Conservation (phyloP, 2,797 vertebrate species). For the Lepidocolaptes lacrymiger region DNA sequence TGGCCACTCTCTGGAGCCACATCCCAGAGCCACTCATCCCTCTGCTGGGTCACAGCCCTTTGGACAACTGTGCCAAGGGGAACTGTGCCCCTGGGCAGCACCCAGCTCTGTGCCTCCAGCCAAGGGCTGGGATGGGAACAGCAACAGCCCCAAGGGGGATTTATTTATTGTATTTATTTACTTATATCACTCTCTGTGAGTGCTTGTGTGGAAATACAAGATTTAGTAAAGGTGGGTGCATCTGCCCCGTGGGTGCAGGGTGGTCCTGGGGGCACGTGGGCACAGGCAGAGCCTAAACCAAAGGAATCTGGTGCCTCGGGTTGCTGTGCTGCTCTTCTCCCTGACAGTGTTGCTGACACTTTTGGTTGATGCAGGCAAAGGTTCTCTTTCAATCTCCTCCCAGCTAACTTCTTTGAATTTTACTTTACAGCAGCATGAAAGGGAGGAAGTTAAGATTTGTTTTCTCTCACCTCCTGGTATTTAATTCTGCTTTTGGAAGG, state of each 20-base stretch:
- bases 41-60: background rate
- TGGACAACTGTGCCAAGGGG: background rate
- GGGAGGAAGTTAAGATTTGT: background rate
- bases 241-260: fast-evolving
- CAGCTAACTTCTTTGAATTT: background rate
- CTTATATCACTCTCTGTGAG: fast-evolving
- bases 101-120: background rate
- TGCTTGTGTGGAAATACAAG: background rate
- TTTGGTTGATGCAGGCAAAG: background rate
- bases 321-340: background rate
- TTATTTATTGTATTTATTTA: background rate
- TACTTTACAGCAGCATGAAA: background rate
- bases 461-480: background rate
- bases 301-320: background rate
- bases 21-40: fast-evolving
- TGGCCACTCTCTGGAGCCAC: background rate
- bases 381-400: background rate
- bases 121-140: background rate
- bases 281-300: fast-evolving
- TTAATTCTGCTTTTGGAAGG: background rate
- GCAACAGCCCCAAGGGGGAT: background rate
- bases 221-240: fast-evolving
- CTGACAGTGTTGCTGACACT: background rate
- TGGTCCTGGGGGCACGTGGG: background rate
- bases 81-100: fast-evolving